These are phyloP conservation scores for Spodoptera litura DNA, from an alignment of 1,140 invertebrate species.

Conservation along the genomic window DNA sequence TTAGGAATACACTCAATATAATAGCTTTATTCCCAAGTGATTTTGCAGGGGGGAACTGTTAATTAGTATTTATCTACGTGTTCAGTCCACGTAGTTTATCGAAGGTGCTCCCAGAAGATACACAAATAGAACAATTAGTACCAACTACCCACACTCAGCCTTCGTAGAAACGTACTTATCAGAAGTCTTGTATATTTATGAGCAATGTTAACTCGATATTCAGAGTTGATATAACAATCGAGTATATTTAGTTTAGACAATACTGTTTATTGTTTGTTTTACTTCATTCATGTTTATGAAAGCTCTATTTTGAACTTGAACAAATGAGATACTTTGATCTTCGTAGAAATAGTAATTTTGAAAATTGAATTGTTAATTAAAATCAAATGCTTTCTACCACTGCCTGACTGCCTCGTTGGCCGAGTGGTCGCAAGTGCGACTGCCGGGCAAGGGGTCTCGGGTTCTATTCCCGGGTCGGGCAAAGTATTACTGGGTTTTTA, in stretches of 20 bases:
- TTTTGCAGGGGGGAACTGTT: neutral
- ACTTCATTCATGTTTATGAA: constrained; percentile 2
- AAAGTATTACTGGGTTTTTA: no score
- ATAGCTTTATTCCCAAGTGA: neutral
- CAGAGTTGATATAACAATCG: neutral
- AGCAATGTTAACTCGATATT: neutral
- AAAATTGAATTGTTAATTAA: no score
- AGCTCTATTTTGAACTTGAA: neutral
- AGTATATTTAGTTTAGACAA: neutral
- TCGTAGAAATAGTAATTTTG: neutral
- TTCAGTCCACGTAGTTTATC: constrained; percentile 6
- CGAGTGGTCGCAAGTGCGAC: no score
- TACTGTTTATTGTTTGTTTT: neutral
- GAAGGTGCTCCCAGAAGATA: constrained; percentile 9
- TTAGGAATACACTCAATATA: neutral
- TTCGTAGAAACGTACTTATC: constrained; percentile 1
- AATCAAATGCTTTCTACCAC: no score
- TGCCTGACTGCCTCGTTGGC: no score
- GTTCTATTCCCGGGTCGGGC: no score
- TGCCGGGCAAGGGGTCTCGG: no score
- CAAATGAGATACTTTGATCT: neutral
- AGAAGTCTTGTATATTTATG: neutral
- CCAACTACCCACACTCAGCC: neutral
- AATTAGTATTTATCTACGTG: constrained; percentile 17
- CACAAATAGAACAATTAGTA: constrained; percentile 24